Base-by-base conservation (phyloP, 2,888 invertebrate species). In the Tetrapedia diversipes region DNA sequence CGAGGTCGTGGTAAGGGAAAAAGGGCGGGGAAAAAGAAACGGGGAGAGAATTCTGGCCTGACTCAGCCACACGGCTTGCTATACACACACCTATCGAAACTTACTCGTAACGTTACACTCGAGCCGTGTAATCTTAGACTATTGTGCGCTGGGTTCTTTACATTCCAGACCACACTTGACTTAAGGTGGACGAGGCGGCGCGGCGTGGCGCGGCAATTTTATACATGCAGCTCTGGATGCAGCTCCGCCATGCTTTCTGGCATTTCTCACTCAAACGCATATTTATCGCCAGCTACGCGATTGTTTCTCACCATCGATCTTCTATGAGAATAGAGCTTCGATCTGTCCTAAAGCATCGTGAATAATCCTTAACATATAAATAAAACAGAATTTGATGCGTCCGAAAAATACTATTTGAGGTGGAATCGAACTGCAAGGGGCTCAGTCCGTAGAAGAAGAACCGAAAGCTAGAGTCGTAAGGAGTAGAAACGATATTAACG, bases 151-250 rank as follows among this genome's bases (percentile, higher is more conserved):
- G 71, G 70, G 77, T 82, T 82, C 85, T 87, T 85, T 79, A 81
- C 87, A 86, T 86, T 86, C 86, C 86, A 79, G 78, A 77, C 83
- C 72, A 75, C 82, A 85, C 85, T 82, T 85, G 80, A 86, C 85
- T 82, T 53, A 61, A 77, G 78, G 71, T 70, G 75, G 77, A 56
- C 53, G 67, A 60, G 67, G 57, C 63, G 66, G 70, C 51, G 72
- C 60, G 77, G 76, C 76, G 57, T 60, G 66, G 70, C 51, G 72
- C 60, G 77, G 76, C 76, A 70, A 67, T 73, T 80, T 80, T 76
- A 60, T 69, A 71, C 71, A 72, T 56, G 54, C 49, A 22, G 51
- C 65, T 53, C 47, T 16, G 11, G 39, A 24, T 32, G 49, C 66
- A 16, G 2, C 65, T 49, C 63, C 22, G n/a, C n/a, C n/a, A n/a